Evolutionary conservation across 2,888 invertebrate genomes (phyloP).

Genomic region (Ophion ellenae): DNA sequence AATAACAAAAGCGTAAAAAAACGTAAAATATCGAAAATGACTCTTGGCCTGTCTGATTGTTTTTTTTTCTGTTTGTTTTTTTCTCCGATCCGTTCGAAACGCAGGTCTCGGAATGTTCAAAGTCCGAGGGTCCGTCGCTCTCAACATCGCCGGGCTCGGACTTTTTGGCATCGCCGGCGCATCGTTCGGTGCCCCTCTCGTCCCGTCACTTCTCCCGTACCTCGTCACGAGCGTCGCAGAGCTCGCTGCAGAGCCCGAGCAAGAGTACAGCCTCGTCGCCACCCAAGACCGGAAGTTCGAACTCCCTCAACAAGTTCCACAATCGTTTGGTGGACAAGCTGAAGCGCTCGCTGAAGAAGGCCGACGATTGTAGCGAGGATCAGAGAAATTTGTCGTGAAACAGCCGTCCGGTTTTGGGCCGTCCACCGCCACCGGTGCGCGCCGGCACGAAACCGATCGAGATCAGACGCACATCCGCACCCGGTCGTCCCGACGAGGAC

Average conservation of each 20-base stretch:
- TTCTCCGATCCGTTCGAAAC: neutral
- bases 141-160: slow-evolving; percentile 88
- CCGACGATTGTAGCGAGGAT: slow-evolving; percentile 85
- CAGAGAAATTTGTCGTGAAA: slow-evolving; percentile 83
- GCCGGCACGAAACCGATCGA: slow-evolving; percentile 81
- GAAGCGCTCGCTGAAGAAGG: slow-evolving; percentile 88
- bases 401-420: slow-evolving; percentile 81
- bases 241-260: slow-evolving; percentile 87
- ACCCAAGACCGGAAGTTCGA: slow-evolving; percentile 86
- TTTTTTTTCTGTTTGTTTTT: neutral
- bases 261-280: slow-evolving; percentile 89
- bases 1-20: no score
- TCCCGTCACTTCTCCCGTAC: slow-evolving; percentile 87
- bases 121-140: slow-evolving; percentile 90
- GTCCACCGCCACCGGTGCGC: slow-evolving; percentile 73
- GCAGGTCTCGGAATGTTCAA: slow-evolving; percentile 88
- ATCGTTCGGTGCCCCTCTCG: slow-evolving; percentile 89
- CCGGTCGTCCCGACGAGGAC: slow-evolving; percentile 67
- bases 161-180: slow-evolving; percentile 86
- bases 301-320: slow-evolving; percentile 91
- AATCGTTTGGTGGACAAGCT: slow-evolving; percentile 91
- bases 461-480: slow-evolving; percentile 82
- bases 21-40: no score
- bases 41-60: neutral
- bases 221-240: slow-evolving; percentile 87